A percentile compares a stretch with the other conserved stretches of the same genome.
These are phyloP conservation scores for Urocynchramus pylzowi DNA, from an alignment of 2,113 vertebrate species.

Conservation along the genomic window DNA sequence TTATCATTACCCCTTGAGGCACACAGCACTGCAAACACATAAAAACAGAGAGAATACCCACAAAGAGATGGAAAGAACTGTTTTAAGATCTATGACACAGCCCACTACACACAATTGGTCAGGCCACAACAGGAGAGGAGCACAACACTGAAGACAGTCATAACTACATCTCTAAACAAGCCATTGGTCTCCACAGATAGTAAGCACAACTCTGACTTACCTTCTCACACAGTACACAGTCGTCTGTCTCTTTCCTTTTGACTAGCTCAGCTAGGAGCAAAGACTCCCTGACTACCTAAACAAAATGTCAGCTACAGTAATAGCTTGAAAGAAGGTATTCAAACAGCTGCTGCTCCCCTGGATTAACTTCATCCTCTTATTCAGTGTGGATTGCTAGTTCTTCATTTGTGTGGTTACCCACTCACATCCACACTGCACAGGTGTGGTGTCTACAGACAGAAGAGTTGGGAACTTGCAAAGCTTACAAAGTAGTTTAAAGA, in stretches of 20 bases:
- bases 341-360: not conserved
- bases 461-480: not conserved
- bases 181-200: not conserved
- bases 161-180: not conserved
- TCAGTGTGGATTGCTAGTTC: not conserved
- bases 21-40: not conserved
- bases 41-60: not conserved
- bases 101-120: not conserved
- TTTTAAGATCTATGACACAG: not conserved
- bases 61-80: not conserved
- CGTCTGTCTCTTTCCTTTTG: not conserved
- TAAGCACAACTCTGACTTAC: not conserved
- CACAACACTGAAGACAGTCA: not conserved
- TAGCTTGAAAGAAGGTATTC: not conserved
- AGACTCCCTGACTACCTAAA: not conserved
- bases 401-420: not conserved
- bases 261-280: not conserved
- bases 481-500: not conserved
- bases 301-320: not conserved
- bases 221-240: not conserved
- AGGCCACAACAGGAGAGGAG: not conserved
- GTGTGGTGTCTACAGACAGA: accelerated
- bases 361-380: not conserved
- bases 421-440: not conserved
- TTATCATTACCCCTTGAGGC: not conserved